Percentiles rank a stretch among this genome's conserved stretches.
These are phyloP conservation scores for Antheraea yamamai DNA, from an alignment of 2,888 invertebrate genomes.

Conservation along the genomic window DNA sequence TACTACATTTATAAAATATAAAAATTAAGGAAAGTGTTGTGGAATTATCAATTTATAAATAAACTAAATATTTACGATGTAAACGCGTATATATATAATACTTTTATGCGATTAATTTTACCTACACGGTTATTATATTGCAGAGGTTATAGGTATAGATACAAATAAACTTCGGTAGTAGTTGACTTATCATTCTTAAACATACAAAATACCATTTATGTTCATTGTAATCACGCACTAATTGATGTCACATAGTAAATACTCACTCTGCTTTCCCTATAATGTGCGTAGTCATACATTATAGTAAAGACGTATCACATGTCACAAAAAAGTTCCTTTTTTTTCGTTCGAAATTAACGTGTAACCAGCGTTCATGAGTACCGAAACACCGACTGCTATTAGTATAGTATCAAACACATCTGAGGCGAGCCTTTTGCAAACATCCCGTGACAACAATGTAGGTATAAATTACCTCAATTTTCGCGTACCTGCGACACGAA, in stretches of 20 bases:
- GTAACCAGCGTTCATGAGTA: constrained; percentile 36
- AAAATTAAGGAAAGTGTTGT: not conserved
- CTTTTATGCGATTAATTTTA: not conserved
- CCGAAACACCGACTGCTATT: constrained; percentile 46
- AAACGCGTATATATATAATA: not conserved
- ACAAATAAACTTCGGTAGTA: not conserved
- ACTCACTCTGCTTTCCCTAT: constrained; percentile 30
- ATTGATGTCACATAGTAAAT: constrained; percentile 20
- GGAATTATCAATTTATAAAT: not conserved
- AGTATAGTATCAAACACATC: constrained; percentile 25
- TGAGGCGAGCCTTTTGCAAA: constrained; percentile 47
- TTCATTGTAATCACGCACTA: constrained; percentile 4
- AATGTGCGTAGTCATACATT: constrained; percentile 24
- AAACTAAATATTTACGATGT: not conserved
- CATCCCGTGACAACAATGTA: constrained; percentile 31
- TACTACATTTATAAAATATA: too few relatives aligned
- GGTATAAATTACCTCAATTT: constrained; percentile 32
- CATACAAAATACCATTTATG: not conserved
- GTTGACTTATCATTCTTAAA: not conserved
- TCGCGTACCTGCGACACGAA: constrained; percentile 31
- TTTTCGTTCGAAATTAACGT: constrained; percentile 26
- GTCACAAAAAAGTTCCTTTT: not conserved
- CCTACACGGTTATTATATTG: not conserved
- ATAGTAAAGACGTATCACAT: constrained; percentile 9
- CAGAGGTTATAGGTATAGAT: not conserved